Evolutionary conservation across 2,888 invertebrate species (phyloP).

Genomic region (Pseudeuparius sepicola): DNA sequence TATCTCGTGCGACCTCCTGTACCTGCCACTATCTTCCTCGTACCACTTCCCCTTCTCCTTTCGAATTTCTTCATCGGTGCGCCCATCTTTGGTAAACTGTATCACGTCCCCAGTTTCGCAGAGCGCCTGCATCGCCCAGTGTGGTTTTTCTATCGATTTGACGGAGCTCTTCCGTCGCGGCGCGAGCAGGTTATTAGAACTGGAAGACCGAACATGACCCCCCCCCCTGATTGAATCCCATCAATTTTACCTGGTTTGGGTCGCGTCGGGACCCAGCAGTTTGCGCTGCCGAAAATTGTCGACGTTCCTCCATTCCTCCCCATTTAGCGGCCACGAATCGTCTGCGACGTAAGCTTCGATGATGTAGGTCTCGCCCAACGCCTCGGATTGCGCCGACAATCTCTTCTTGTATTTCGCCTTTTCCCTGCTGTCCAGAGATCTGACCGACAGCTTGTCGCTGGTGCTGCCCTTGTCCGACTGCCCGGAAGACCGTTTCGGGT

Average conservation of each 20-base stretch:
- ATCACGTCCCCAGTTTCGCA: slow-evolving; percentile 21
- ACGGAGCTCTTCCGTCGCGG: too few relatives aligned
- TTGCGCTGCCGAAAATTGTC: slow-evolving; percentile 21
- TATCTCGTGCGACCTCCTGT: slow-evolving; percentile 24
- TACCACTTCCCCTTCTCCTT: slow-evolving; percentile 31
- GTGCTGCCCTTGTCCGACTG: too few relatives aligned
- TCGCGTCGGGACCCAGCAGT: background rate
- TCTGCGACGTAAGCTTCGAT: too few relatives aligned
- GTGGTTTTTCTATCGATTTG: slow-evolving; percentile 25
- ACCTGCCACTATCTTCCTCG: slow-evolving; percentile 24
- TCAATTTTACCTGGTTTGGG: background rate
- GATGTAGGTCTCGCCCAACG: too few relatives aligned
- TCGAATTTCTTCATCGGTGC: slow-evolving; percentile 25
- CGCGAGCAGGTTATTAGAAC: too few relatives aligned
- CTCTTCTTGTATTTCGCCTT: too few relatives aligned
- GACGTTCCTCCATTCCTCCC: slow-evolving; percentile 35
- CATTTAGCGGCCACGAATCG: slow-evolving; percentile 38
- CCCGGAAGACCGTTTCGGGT: too few relatives aligned
- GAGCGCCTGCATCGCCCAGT: slow-evolving; percentile 28
- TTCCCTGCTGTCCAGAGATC: too few relatives aligned
- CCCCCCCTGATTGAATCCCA: too few relatives aligned
- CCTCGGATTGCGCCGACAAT: too few relatives aligned
- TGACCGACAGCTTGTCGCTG: too few relatives aligned
- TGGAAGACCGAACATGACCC: too few relatives aligned
- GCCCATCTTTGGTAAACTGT: slow-evolving; percentile 23